Evolutionary conservation across 2,113 vertebrate genomes (phyloP), one percentile per base, ranked within the genome.

Genomic region (Pseudopodoces humilis): DNA sequence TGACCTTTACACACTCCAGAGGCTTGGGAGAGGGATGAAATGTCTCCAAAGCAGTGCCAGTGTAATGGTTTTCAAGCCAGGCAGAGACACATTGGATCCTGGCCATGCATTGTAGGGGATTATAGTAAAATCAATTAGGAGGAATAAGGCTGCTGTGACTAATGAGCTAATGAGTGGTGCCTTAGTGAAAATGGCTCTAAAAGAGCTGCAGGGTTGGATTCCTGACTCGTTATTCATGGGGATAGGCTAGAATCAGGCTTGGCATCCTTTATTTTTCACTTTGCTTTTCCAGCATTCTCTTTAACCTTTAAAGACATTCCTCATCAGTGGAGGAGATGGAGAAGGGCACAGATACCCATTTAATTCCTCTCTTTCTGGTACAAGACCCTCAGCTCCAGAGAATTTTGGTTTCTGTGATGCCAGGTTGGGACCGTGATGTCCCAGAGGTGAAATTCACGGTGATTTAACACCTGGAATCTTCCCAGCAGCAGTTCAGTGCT

Each of bases 51-150:
- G 56, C 52, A 37, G 13, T 89, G 52, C 33, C 59, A 39, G 0
- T 16, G 7, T 23, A 81, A 94, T 78, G 62, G 7, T 63, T 94
- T 83, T 75, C 39, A 63, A 94, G 59, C 53, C 37, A 35, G 70
- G 67, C 82, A 79, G 27, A 92, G 27, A 15, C 39, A 18, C 1
- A 11, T 10, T 97, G 92, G 92, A 92, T 86, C 62, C 72, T 37
- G 47, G 83, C 94, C 91, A 95, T 75, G 20, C 77, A 35, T 91
- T 84, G 77, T 78, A 90, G 44, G 83, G 95, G 50, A 71, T 1
- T 63, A 83, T 75, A 76, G 82, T 96, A 82, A 94, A 94, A 96
- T 84, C 91, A 94, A 96, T 97, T 95, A 96, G 94, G 46, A 91
- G 62, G 83, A 94, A 49, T 59, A 70, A 96, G 83, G 74, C 81